phyloP scores from a whole-genome alignment of 2,113 vertebrate genomes.

The Prinia subflava region DNA sequence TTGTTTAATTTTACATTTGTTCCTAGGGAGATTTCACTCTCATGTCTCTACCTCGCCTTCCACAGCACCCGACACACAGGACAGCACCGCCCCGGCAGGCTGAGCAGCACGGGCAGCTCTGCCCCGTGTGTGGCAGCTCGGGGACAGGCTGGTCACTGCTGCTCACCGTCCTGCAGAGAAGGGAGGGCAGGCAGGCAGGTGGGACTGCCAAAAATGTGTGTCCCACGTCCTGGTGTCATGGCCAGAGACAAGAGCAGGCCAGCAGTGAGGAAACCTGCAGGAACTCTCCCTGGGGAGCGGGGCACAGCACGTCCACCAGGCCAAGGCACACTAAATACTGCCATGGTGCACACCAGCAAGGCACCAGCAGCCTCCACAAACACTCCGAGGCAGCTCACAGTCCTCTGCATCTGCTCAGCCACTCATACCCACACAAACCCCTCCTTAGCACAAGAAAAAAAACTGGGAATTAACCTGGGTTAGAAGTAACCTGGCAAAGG shows the following conservation, averaged over 20 bases:
- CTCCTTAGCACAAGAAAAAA: background rate
- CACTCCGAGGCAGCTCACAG: rapidly evolving
- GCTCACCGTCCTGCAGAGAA: background rate
- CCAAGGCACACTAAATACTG: background rate
- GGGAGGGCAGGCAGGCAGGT: background rate
- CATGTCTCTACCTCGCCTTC: background rate
- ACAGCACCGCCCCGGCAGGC: background rate
- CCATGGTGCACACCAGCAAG: rapidly evolving
- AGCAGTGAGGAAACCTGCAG: background rate
- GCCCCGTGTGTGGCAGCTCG: rapidly evolving
- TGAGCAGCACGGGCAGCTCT: background rate
- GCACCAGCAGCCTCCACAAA: rapidly evolving
- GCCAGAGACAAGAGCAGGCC: background rate
- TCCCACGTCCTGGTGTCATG: rapidly evolving
- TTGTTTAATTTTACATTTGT: slow-evolving; percentile 44
- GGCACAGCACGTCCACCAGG: background rate
- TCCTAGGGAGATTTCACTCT: slow-evolving; percentile 13
- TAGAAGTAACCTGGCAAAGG: background rate
- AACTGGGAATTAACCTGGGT: rapidly evolving
- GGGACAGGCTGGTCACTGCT: background rate
- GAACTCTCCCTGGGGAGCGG: background rate
- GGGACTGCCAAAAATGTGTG: background rate
- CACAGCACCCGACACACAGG: background rate
- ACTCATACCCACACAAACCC: background rate
- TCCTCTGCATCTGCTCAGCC: rapidly evolving